Evolutionary conservation across 2,888 invertebrate species (phyloP), one percentile per base, ranked within the genome.

Genomic region (Callinectes sapidus): DNA sequence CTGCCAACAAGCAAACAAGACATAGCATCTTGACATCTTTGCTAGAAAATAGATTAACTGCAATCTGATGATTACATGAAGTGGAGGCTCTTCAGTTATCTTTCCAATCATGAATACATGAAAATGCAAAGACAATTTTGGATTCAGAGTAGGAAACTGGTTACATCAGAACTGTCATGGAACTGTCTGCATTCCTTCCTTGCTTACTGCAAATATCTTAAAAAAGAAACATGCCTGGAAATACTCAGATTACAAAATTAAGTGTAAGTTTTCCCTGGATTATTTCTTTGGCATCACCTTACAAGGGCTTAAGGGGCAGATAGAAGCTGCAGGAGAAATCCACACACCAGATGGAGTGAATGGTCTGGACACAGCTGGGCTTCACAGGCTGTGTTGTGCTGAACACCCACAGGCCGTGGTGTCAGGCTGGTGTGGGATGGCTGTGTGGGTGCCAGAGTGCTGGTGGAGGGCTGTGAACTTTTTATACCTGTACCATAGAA

Each of bases 381-480:
- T 35, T 13, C 81, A 14, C 16, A 16, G 35, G 10, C 71, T 28
- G 16, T 81, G 81, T 35, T 18, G 5, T 35, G 81, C 35, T 35
- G 35, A 32, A 35, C 35, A 35, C 81, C 14, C 1, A 3, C 35
- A 81, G 14, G 28, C 23, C 71, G 28, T n/a, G n/a, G n/a, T n/a
- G n/a, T n/a, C 81, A 35, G 71, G 28, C 71, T 71, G 71, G 71
- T 71, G 71, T 71, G 71, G 71, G 10, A 71, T 10, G n/a, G 28
- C 71, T 71, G 71, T 71, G 71, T 81, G 81, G 14, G 81, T 35
- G 32, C 81, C 81, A 28, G 28, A 77, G 13, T n/a, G 71, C 28
- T 28, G 35, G 81, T 81, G 81, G 81, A 81, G 71, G 71, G 81
- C 81, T 81, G 81, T 81, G 81, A 81, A 81, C 81, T 35, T 81